A percentile compares a stretch with the other conserved stretches of the same genome.
phyloP scores from a whole-genome alignment of 64 coral and sea anemone genomes.

The Hydrozoanthus tunicans region DNA sequence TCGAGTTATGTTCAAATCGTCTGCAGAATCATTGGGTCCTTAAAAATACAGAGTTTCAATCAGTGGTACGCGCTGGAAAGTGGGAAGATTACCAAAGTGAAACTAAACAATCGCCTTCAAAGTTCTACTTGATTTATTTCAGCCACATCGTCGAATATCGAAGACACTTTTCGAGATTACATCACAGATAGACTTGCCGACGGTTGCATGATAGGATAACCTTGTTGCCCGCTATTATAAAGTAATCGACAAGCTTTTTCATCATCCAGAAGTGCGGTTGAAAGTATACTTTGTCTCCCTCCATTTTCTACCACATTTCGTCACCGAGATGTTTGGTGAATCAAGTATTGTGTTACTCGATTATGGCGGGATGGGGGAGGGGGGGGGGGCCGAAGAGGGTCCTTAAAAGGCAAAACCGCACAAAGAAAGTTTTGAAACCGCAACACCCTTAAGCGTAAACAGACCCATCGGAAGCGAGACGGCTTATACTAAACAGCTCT shows the following conservation, averaged over 20 bases:
- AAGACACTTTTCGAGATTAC: neutral
- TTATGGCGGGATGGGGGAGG: neutral
- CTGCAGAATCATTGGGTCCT: conserved; percentile 16
- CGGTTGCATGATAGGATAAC: neutral
- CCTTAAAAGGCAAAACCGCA: no score
- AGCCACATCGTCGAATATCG: neutral
- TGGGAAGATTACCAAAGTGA: conserved; percentile 13
- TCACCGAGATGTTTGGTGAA: conserved; percentile 59
- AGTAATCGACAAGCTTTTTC: neutral
- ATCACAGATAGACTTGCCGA: neutral
- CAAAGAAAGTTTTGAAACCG: no score
- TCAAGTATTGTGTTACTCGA: conserved; percentile 52
- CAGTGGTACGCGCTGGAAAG: neutral
- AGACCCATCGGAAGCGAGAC: neutral
- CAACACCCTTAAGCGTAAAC: neutral
- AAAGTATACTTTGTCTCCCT: conserved; percentile 14
- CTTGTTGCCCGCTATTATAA: neutral
- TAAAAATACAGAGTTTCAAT: neutral
- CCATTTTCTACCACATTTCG: conserved; percentile 19
- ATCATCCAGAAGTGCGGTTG: conserved; percentile 41
- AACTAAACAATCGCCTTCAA: neutral
- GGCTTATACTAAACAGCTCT: neutral
- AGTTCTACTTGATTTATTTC: neutral
- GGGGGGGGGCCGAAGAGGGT: no score
- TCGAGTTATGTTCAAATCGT: neutral